Evolutionary conservation across 2,888 invertebrate species (phyloP), one percentile per base, ranked within the genome.

Genomic region (Macropis europaea): DNA sequence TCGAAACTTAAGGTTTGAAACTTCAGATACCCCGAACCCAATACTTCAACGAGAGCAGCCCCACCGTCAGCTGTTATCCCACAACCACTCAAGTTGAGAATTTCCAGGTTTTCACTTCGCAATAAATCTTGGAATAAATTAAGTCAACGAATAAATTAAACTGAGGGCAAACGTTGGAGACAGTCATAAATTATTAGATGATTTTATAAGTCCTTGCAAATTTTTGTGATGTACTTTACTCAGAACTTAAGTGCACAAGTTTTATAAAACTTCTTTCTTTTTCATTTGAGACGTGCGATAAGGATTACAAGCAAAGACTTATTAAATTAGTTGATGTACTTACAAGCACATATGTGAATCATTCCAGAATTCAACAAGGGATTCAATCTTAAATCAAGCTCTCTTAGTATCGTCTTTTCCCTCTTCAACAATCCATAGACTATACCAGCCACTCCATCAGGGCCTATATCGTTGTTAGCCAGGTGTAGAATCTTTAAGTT

Each of bases 321-420:
- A 32, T n/a, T 1, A 2, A 13, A 30, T n/a, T 9, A 3, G 0
- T 1, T 9, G 19, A 9, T 15, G 17, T 48, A 82, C 86, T 83
- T 72, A 89, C 89, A 75, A 0, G 85, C 80, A 42, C 83, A 86
- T 26, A 88, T 52, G 36, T 88, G 82, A 40, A 17, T n/a, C n/a
- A 77, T 92, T 50, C 94, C 94, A 7, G 91, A 90, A 40, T 93
- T 90, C 2, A 92, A 91, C 88, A 94, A 90, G 5, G 93, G 93
- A 83, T 94, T 94, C 63, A 94, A 85, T 75, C 93, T 91, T 72
- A 94, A 90, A 90, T 94, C 91, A 32, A 92, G 77, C 32, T 81
- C 79, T 30, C 82, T 83, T 32, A 92, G 69, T 4, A 86, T 91
- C 19, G 38, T 3, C 0, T 9, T 7, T 0, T 38, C 11, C 6